Evolutionary conservation across 2,113 vertebrate species (phyloP).

Genomic region (Oryzias curvinotus): DNA sequence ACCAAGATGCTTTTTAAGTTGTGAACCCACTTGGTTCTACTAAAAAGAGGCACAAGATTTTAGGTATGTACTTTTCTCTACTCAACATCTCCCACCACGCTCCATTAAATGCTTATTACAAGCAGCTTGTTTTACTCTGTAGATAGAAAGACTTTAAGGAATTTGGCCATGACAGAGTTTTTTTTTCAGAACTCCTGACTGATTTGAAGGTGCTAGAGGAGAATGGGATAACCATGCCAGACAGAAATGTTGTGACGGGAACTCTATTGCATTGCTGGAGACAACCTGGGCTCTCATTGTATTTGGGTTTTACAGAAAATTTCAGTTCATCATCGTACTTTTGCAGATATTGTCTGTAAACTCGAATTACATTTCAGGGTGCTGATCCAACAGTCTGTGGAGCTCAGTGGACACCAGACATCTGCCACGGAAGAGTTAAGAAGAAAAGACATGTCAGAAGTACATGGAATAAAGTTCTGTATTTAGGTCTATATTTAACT

Average conservation of each 20-base stretch:
- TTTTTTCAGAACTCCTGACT: slow-evolving; percentile 14
- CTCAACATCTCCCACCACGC: slow-evolving; percentile 16
- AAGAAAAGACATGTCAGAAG: slow-evolving; percentile 8
- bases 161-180: slow-evolving; percentile 26
- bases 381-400: neutral
- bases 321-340: slow-evolving; percentile 28
- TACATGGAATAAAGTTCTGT: slow-evolving; percentile 30
- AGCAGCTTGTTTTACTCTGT: slow-evolving; percentile 37
- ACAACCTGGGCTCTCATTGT: slow-evolving; percentile 33
- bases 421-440: neutral
- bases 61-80: slow-evolving; percentile 30
- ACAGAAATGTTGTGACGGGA: slow-evolving; percentile 10
- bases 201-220: slow-evolving; percentile 37
- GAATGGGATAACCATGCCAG: slow-evolving; percentile 20
- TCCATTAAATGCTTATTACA: slow-evolving; percentile 28
- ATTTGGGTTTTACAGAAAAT: slow-evolving; percentile 38
- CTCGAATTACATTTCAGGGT: neutral
- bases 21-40: slow-evolving; percentile 16
- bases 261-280: slow-evolving; percentile 38
- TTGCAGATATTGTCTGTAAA: slow-evolving; percentile 29
- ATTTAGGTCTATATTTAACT: slow-evolving; percentile 38
- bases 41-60: slow-evolving; percentile 25
- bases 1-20: slow-evolving; percentile 34
- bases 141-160: slow-evolving; percentile 39
- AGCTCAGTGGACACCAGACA: neutral